Conservation (phyloP, 2,888 invertebrate genomes). For the Baccha elongata region DNA sequence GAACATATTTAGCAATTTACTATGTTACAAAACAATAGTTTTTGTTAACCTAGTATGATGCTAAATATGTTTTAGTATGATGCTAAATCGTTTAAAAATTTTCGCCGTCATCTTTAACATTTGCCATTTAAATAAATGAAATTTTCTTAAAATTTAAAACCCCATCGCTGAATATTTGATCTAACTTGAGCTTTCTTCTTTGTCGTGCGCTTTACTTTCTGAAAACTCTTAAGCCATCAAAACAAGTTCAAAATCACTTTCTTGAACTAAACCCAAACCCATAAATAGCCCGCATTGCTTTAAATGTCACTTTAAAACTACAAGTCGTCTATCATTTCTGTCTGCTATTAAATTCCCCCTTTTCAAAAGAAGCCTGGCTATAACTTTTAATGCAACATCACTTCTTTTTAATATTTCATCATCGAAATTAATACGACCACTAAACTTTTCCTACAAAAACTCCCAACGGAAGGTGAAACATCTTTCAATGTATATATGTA, state of each 20-base stretch:
- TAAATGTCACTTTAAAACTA: slow-evolving; percentile 12
- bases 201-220: too few relatives aligned
- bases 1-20: too few relatives aligned
- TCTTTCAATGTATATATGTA: not conserved
- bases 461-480: slow-evolving; percentile 3
- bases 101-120: too few relatives aligned
- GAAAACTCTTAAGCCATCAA: too few relatives aligned
- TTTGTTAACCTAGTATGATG: too few relatives aligned
- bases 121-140: too few relatives aligned
- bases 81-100: too few relatives aligned
- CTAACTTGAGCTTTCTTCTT: too few relatives aligned
- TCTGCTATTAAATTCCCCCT: not conserved
- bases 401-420: slow-evolving; percentile 61
- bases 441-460: slow-evolving; percentile 39
- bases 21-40: too few relatives aligned
- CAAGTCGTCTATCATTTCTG: slow-evolving; percentile 1
- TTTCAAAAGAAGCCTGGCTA: not conserved
- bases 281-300: not conserved
- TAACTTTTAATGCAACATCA: slow-evolving; percentile 47
- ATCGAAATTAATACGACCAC: slow-evolving; percentile 66
- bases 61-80: too few relatives aligned
- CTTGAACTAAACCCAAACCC: not conserved
- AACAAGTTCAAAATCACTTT: not conserved
- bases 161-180: too few relatives aligned
- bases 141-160: too few relatives aligned